Base-by-base conservation (phyloP, 2,797 vertebrate genomes). In the Myoxocephalus aenaeus region DNA sequence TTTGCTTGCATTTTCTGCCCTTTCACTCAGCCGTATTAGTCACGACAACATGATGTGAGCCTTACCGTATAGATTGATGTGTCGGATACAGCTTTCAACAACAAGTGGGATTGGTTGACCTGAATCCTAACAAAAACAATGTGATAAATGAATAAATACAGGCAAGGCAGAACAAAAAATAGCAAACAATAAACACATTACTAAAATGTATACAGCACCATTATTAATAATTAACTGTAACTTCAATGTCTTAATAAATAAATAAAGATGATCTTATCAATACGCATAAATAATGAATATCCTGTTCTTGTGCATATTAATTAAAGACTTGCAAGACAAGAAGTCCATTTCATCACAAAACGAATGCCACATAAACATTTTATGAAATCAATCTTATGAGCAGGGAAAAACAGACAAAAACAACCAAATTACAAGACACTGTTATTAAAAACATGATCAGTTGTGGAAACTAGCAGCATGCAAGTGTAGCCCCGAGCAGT, bases 11-110 rank as follows among this genome's bases (percentile, higher is more conserved):
- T 70, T 86, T 63, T 63, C 71, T 67, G 29, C 40, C 65, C 38
- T 87, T 70, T 85, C 32, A 27, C 17, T 32, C 57, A 38, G 57
- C 74, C 40, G 46, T 12, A 56, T 48, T 34, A 14, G 54, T 25
- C 27, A 63, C 32, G 44, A 68, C n/a, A 54, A 27, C 27, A 9
- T 25, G 10, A 75, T 40, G 59, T 6, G 54, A 79, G 0, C 75
- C 97, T 96, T 84, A 99, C 98, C 98, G 0, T 99, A 99, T 22
- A 99, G 93, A 88, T 99, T 99, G 95, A 99, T 99, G 95, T 97
- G 97, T 66, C 98, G 95, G 89, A 99, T 93, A 77, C 98, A 99
- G 93, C 98, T 99, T 88, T 99, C 98, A 0, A 98, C 98, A 5
- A 99, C 98, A 7, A 99, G 94, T 0, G 98, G 98, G 82, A 99